A percentile compares a stretch with the other conserved stretches of the same genome.
These are phyloP conservation scores for Scaptomyza pallida DNA, from an alignment of 1,140 invertebrate species.

Conservation along the genomic window DNA sequence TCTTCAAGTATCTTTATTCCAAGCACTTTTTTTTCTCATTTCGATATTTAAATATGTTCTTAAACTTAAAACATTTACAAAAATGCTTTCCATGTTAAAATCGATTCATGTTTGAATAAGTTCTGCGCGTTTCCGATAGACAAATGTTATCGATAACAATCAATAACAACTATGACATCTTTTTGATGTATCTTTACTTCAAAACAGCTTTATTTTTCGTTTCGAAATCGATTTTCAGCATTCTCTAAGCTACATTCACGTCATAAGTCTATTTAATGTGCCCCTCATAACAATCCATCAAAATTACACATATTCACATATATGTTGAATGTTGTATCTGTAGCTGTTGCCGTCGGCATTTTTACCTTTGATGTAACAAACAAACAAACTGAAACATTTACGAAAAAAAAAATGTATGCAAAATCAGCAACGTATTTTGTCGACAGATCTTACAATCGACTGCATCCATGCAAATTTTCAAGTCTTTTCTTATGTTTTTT, in stretches of 20 bases:
- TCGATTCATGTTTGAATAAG: no score
- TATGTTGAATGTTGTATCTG: constrained; percentile 11
- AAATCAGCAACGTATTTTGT: constrained; percentile 21
- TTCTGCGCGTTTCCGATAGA: no score
- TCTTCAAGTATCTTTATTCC: no score
- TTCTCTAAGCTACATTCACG: neutral
- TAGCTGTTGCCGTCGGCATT: constrained; percentile 11
- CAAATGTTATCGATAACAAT: no score
- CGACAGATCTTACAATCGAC: constrained; percentile 20
- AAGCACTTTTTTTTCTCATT: no score
- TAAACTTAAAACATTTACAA: no score
- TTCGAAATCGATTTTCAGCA: no score
- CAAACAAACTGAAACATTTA: neutral
- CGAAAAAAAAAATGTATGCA: constrained; percentile 13
- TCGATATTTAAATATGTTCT: no score
- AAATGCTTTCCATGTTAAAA: no score
- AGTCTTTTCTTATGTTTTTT: constrained; percentile 4
- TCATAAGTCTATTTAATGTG: constrained; percentile 13
- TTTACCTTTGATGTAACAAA: constrained; percentile 13
- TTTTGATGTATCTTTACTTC: no score
- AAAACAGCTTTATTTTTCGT: no score
- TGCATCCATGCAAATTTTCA: constrained; percentile 26
- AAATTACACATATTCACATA: constrained; percentile 20
- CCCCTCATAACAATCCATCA: constrained; percentile 29
- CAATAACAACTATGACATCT: no score